Evolutionary conservation across 2,113 vertebrate genomes (phyloP), one percentile per base, ranked within the genome.

Genomic region (Desmodus rotundus): DNA sequence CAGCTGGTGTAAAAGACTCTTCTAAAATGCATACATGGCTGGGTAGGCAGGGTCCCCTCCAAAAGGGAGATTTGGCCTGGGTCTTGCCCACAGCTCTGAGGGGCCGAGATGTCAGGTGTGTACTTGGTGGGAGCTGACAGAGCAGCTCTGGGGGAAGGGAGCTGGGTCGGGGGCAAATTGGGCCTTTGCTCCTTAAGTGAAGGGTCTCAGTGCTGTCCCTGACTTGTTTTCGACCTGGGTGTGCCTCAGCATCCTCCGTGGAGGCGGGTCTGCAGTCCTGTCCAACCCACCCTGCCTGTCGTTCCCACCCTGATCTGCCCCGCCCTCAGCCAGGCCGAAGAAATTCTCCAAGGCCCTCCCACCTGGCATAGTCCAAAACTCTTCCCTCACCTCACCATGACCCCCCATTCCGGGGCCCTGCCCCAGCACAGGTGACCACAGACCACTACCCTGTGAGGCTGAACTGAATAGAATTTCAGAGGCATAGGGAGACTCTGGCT

Each of bases 161-260:
- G 36, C 33, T 6, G 12, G 19, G 7, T 8, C 1, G n/a, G 28
- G 7, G 54, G 2, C 5, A 45, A 13, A 33, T 4, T 54, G 6
- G 10, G 22, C 17, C 45, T 77, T 77, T 70, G 63, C 70, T 73
- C 16, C 17, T 58, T 41, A 77, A n/a, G 14, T 10, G 61, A 68
- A 67, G 54, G 33, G 17, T 56, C 43, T 85, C n/a, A 0, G 26
- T 76, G 17, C 61, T 54, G 83, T 56, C 36, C 50, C 52, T 47
- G 72, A 61, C 22, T 67, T 7, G 87, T 36, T 36, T 70, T 47
- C 70, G 28, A 2, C 5, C 63, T 31, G 36, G 19, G 54, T 0
- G 2, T 2, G 13, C 43, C 45, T 7, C 5, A 2, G 2, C 11
- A 6, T 33, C 28, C 17, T 15, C 50, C 56, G 14, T 52, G 38